These are phyloP conservation scores for Atlantisia rogersi DNA, from an alignment of 2,113 vertebrate species.

Conservation along the genomic window DNA sequence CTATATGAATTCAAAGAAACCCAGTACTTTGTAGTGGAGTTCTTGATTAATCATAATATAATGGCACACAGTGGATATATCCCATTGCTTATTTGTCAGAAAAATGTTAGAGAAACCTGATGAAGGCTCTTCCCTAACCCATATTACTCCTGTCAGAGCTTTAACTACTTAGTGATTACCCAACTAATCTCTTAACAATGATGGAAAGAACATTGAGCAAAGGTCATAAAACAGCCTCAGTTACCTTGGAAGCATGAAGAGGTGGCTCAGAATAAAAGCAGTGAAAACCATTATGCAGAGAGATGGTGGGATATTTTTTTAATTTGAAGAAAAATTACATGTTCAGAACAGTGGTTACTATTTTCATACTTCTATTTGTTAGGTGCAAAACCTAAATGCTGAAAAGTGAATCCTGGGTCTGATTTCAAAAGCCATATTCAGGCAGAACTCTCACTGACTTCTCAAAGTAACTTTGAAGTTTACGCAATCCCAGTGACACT, in stretches of 20 bases:
- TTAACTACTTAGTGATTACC: background rate
- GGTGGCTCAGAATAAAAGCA: background rate
- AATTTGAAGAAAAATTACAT: background rate
- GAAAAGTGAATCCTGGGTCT: background rate
- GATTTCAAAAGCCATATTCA: background rate
- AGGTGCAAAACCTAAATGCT: background rate
- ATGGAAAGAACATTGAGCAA: background rate
- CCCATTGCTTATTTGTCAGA: background rate
- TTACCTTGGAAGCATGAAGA: background rate
- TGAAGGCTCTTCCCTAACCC: background rate
- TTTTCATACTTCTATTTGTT: background rate
- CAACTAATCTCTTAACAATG: background rate
- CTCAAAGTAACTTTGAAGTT: background rate
- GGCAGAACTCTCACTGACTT: background rate
- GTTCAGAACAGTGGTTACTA: background rate
- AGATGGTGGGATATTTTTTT: background rate
- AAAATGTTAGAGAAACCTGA: background rate
- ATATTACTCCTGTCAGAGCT: background rate
- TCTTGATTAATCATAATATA: fast-evolving
- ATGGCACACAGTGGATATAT: background rate
- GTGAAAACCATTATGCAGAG: background rate
- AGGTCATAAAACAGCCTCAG: background rate
- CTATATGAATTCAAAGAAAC: background rate
- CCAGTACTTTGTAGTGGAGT: background rate
- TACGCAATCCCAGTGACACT: background rate